phyloP scores from a whole-genome alignment of 1,140 invertebrate genomes.

The Pseudobourletiella spinata region DNA sequence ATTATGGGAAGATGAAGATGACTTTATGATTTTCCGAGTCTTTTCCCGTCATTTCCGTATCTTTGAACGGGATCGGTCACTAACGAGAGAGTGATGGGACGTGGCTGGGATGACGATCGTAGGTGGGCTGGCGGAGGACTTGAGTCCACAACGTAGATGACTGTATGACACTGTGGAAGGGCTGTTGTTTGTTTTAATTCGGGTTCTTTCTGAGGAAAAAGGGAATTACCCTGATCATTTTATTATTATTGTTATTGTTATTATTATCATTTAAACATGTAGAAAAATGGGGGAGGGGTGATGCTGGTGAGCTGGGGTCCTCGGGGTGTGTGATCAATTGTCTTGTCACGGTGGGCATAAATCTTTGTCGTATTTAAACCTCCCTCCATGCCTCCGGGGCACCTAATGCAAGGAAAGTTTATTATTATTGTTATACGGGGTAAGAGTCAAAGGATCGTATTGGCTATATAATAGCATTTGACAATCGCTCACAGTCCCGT shows the following conservation, averaged over 20 bases:
- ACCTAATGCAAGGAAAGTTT: too few relatives aligned
- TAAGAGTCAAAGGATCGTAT: neutral
- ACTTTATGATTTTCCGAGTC: neutral
- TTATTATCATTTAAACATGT: neutral
- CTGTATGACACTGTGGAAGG: neutral
- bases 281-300: neutral
- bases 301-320: neutral
- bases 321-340: slow-evolving; percentile 20
- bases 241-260: too few relatives aligned
- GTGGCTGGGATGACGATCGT: too few relatives aligned
- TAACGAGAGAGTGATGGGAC: too few relatives aligned
- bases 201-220: too few relatives aligned
- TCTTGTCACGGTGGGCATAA: slow-evolving; percentile 18
- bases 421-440: too few relatives aligned
- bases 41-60: neutral
- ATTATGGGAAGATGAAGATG: too few relatives aligned
- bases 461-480: neutral
- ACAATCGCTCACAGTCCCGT: neutral
- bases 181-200: neutral
- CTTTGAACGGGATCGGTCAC: too few relatives aligned
- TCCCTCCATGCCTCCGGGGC: neutral
- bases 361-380: slow-evolving; percentile 16
- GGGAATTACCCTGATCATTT: too few relatives aligned
- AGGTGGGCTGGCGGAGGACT: too few relatives aligned
- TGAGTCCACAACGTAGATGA: too few relatives aligned